Evolutionary conservation across 2,888 invertebrate species (phyloP).

Genomic region (Heliconius charithonia): DNA sequence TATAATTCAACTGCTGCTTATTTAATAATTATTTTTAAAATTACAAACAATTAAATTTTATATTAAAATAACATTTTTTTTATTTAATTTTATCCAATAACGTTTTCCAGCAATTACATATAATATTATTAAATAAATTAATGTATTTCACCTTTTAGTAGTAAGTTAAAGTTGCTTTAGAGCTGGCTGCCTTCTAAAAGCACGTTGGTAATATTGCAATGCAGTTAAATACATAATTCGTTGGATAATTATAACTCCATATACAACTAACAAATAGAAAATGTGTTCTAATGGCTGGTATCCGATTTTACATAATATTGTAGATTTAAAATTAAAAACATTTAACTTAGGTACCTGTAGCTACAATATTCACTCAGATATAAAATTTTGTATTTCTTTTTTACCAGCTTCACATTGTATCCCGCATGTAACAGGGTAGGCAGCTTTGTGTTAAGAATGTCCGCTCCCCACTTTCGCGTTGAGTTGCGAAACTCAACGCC

Average conservation of each 20-base stretch:
- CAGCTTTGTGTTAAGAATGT: too few relatives aligned
- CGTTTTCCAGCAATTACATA: too few relatives aligned
- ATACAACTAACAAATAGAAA: conserved; percentile 11
- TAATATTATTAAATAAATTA: neutral
- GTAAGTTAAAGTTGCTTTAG: neutral
- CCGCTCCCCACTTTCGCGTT: too few relatives aligned
- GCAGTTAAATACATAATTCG: conserved; percentile 28
- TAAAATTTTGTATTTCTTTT: too few relatives aligned
- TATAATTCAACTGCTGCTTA: too few relatives aligned
- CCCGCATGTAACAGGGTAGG: too few relatives aligned
- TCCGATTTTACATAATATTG: conserved; percentile 13
- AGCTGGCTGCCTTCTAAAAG: neutral
- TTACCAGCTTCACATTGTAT: too few relatives aligned
- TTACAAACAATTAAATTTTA: too few relatives aligned
- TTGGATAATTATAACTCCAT: conserved; percentile 27
- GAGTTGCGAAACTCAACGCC: too few relatives aligned
- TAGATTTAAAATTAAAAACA: conserved; percentile 17
- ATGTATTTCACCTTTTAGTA: neutral
- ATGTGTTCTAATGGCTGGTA: conserved; percentile 25
- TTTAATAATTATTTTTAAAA: too few relatives aligned
- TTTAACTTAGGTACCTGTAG: neutral
- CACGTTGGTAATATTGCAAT: conserved; percentile 18
- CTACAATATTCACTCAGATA: neutral
- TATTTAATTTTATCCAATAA: too few relatives aligned
- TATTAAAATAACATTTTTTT: too few relatives aligned